phyloP scores from a whole-genome alignment of 1,140 invertebrate genomes.

The Hirudo medicinalis region DNA sequence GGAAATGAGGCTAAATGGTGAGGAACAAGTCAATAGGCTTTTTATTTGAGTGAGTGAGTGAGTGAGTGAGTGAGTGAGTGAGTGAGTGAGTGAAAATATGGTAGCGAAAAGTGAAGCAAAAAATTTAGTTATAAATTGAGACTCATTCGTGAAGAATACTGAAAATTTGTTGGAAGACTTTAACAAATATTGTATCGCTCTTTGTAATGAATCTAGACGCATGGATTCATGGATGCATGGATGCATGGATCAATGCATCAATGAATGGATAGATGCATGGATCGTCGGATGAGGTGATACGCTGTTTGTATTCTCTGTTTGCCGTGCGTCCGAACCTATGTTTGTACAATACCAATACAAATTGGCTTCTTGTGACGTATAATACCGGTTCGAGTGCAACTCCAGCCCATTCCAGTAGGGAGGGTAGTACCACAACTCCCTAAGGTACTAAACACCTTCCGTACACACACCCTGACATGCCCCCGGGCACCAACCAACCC shows the following conservation, averaged over 20 bases:
- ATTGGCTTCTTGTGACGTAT: background rate
- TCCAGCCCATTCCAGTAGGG: background rate
- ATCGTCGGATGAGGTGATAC: background rate
- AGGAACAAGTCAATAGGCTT: background rate
- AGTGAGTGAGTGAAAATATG: conserved; percentile 21
- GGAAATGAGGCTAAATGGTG: background rate
- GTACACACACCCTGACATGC: background rate
- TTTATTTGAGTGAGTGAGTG: conserved; percentile 1
- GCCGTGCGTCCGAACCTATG: background rate
- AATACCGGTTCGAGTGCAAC: background rate
- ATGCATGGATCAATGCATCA: background rate
- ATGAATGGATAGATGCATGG: background rate
- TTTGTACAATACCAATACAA: too few species aligned
- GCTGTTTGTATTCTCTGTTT: conserved; percentile 11
- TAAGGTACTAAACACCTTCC: background rate
- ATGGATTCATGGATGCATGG: background rate
- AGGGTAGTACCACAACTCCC: background rate
- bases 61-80: conserved; percentile 20
- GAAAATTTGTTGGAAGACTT: background rate
- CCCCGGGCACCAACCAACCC: too few species aligned
- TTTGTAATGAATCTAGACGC: background rate
- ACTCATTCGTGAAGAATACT: background rate
- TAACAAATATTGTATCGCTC: too few species aligned
- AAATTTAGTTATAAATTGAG: too few species aligned
- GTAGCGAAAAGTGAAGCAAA: too few species aligned